Base-by-base conservation (phyloP, 1,140 invertebrate species). In the Gryon sp. region DNA sequence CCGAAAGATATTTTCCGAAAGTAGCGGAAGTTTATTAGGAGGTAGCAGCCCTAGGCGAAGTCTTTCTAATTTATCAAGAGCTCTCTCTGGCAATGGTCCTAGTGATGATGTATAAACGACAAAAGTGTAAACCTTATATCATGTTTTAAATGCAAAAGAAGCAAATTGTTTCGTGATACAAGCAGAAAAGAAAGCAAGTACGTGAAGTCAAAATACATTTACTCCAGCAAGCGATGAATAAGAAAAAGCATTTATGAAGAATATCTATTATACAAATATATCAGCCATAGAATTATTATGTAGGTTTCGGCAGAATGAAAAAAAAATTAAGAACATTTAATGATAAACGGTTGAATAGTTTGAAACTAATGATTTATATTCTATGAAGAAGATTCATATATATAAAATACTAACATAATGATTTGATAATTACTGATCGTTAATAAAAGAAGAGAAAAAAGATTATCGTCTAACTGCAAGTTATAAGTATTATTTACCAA, bases 21-120 rank as follows among this genome's bases (percentile, higher is more conserved):
- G 87, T n/a, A 90, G 84, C 80, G 87, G 90, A 69, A 88, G 88
- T 79, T 88, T 90, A 65, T 87, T 90, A 80, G 90, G 92, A 40
- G 86, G 90, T 68, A 92, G 88, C 83, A 93, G 92, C 86, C 92
- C 92, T 78, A 90, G 92, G 82, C 90, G 92, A 89, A 93, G 92
- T 88, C 88, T 93, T 82, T 92, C 92, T 75, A 92, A 92, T 80
- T 90, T 93, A 63, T 92, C 92, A 69, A 93, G 93, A 87, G 91
- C 92, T 68, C 86, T 93, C 16, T 92, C 92, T 53, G 89, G 89
- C 63, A 90, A 87, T 75, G 88, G 87, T 83, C 86, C 84, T 63
- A 89, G 86, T 53, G 80, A 86, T 59, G 81, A 83, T 20, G 62
- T 70, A 8, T 77, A 66, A 74, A n/a, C n/a, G n/a, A n/a, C n/a